phyloP scores from a whole-genome alignment of 1,140 invertebrate species.

The Anoplolepis gracilipes region DNA sequence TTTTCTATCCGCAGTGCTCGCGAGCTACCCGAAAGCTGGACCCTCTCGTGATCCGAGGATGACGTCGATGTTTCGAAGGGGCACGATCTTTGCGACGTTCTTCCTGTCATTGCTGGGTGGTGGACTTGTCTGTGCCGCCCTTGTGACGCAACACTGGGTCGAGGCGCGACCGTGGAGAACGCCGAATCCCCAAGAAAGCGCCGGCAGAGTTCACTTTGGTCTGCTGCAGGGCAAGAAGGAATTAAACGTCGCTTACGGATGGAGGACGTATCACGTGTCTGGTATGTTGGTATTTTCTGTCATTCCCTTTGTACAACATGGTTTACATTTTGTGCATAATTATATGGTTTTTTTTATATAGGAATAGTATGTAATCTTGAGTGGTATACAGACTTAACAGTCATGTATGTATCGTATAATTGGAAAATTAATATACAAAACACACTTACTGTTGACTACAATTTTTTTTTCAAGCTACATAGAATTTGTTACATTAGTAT shows the following conservation, averaged over 20 bases:
- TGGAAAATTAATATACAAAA: slow-evolving; percentile 16
- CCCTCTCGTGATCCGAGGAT: slow-evolving; percentile 75
- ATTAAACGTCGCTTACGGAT: slow-evolving; percentile 93
- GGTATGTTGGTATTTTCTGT: slow-evolving; percentile 85
- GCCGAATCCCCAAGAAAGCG: slow-evolving; percentile 89
- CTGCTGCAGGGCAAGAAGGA: slow-evolving; percentile 94
- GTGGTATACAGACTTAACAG: background rate
- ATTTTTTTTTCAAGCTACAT: background rate
- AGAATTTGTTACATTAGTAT: slow-evolving; percentile 13
- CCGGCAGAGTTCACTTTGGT: slow-evolving; percentile 93
- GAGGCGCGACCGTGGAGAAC: slow-evolving; percentile 90
- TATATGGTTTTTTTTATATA: background rate
- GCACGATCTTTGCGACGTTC: slow-evolving; percentile 95
- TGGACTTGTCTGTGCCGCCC: slow-evolving; percentile 92
- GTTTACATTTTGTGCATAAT: slow-evolving; percentile 10
- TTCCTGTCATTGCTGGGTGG: slow-evolving; percentile 94
- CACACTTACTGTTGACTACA: background rate
- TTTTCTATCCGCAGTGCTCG: slow-evolving; percentile 52
- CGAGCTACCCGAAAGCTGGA: slow-evolving; percentile 63
- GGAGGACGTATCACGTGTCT: slow-evolving; percentile 90
- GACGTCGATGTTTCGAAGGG: slow-evolving; percentile 89
- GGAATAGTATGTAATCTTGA: slow-evolving; percentile 21
- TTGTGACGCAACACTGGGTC: slow-evolving; percentile 96
- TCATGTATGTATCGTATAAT: background rate
- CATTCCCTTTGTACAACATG: slow-evolving; percentile 16